Conservation (phyloP, 2,888 invertebrate species). For the Chrysolina americana region DNA sequence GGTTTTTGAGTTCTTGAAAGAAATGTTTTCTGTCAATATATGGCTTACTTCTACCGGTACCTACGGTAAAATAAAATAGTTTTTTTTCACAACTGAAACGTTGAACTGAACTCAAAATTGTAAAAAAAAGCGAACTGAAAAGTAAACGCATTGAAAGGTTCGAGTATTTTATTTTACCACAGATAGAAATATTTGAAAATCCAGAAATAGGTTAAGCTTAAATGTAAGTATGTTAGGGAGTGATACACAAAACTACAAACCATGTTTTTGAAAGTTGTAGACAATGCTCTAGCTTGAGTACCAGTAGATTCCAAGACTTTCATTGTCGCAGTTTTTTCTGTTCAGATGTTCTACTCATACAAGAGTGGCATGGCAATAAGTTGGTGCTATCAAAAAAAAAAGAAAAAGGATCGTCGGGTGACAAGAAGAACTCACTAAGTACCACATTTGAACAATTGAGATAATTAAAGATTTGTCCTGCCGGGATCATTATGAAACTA, state of each 20-base stretch:
- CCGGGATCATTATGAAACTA: too few relatives aligned
- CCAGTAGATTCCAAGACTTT: too few relatives aligned
- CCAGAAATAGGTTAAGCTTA: conserved; percentile 28
- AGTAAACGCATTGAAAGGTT: conserved; percentile 51
- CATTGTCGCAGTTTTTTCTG: too few relatives aligned
- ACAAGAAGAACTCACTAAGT: too few relatives aligned
- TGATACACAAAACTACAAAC: background rate
- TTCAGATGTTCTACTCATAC: too few relatives aligned
- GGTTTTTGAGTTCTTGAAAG: conserved; percentile 95
- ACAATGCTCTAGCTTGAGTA: too few relatives aligned
- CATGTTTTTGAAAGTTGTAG: background rate
- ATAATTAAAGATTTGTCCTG: too few relatives aligned
- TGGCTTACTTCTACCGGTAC: conserved; percentile 91
- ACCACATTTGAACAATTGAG: too few relatives aligned
- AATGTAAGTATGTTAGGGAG: background rate
- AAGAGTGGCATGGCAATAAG: too few relatives aligned
- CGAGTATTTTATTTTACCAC: conserved; percentile 64
- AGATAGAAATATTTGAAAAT: conserved; percentile 52
- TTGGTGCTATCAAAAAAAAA: too few relatives aligned
- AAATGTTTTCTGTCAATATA: conserved; percentile 97
- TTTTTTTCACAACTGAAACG: conserved; percentile 35
- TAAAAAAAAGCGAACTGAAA: conserved; percentile 43
- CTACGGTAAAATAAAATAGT: conserved; percentile 66
- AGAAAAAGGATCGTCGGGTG: too few relatives aligned
- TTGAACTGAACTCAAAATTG: conserved; percentile 40